Evolutionary conservation across 2,888 invertebrate genomes (phyloP), one percentile per base, ranked within the genome.

Genomic region (Rambutsinella grinnellia): DNA sequence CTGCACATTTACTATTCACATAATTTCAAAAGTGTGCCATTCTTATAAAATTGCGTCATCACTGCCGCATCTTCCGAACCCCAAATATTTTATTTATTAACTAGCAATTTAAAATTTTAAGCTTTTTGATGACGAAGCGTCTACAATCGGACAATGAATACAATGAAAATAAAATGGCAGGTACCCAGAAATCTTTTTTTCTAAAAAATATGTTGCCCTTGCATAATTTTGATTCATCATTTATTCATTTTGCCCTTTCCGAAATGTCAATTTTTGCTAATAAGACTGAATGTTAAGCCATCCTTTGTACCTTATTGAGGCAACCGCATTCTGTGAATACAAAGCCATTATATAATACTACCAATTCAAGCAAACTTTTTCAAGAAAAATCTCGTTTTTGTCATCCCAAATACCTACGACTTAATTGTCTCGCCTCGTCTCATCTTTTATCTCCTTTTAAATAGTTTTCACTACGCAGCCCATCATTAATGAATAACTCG

Each of bases 251-350:
- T 36, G 65, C 44, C 65, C 56, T 54, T 65, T 65, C 44, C 23
- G 44, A 65, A 65, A 54, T 54, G 62, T 65, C 65, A 54, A 36
- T 36, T 53, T 65, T 54, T 17, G 23, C 19, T 28, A 27, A 3
- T 10, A 36, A n/a, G 17, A 3, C 17, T 63, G 63, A 65, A 65
- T 65, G 54, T 65, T 65, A 65, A 65, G 54, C 26, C 65, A 19
- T 24, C 47, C 13, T 3, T 65, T 21, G 15, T 54, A n/a, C n/a
- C n/a, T n/a, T n/a, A n/a, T n/a, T n/a, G n/a, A n/a, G n/a, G n/a
- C n/a, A n/a, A n/a, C n/a, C n/a, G n/a, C n/a, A n/a, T n/a, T n/a
- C n/a, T n/a, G n/a, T n/a, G n/a, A n/a, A n/a, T n/a, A n/a, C 15
- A 8, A 49, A 49, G n/a, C n/a, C n/a, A 5, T n/a, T 49, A 49